Base-by-base conservation (phyloP, 2,888 invertebrate species). In the Stenodema calcarata region DNA sequence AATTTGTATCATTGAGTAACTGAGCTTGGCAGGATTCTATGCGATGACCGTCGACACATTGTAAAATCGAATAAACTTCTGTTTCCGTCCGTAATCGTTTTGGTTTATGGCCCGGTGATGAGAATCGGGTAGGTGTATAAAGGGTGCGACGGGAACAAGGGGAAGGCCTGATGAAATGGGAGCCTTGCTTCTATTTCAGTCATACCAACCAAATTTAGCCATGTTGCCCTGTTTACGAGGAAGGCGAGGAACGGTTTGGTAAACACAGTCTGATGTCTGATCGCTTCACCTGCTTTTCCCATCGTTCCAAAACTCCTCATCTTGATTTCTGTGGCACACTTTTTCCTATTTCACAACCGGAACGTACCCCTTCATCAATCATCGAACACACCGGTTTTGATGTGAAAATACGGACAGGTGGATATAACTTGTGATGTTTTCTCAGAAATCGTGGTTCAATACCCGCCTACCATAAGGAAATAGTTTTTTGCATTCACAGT, bases 161-260 rank as follows among this genome's bases (percentile, higher is more conserved):
- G 73, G 35, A 35, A 41, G 73, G 73, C 27, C 41, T 18, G 30
- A 73, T 73, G 73, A 73, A 73, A 73, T 18, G 73, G 41, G 73
- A 73, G 73, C 73, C 73, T 73, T 73, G 73, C 73, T n/a, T 73
- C 73, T 73, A 73, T 73, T 73, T 73, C 73, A 73, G 73, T 30
- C 73, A 73, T 73, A 73, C 73, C 73, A 16, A 73, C 73, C 73
- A 73, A 73, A 73, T 73, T 73, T 73, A 73, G 73, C 73, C 73
- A 41, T 73, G 73, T 73, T 73, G 73, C 73, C 73, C 73, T 73
- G 73, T 35, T 73, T 73, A 73, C 73, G 35, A 28, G 12, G 73
- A 73, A 35, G 73, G 73, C 16, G 23, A 23, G 62, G 73, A 41
- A 16, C 35, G 73, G 41, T 30, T 73, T 73, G 41, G 73, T 73